Percentiles rank a stretch among this genome's conserved stretches.
Conservation (phyloP, 2,888 invertebrate species). For the Tinea trinotella region DNA sequence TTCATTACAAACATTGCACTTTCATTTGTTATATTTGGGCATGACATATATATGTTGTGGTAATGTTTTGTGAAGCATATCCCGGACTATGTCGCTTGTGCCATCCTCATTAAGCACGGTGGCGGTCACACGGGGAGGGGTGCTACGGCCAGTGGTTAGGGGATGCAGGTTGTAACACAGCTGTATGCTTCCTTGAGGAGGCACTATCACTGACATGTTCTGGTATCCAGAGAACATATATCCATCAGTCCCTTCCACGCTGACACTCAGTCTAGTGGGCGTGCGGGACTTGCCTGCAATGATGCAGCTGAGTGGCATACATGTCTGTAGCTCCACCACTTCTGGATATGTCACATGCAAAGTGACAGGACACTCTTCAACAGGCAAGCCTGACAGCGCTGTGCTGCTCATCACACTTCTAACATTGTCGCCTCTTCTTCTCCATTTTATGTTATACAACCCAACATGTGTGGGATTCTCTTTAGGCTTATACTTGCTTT, state of each 20-base stretch:
- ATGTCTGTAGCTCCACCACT: slow-evolving; percentile 80
- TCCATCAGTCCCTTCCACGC: slow-evolving; percentile 87
- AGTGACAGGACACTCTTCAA: slow-evolving; percentile 75
- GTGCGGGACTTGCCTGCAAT: slow-evolving; percentile 80
- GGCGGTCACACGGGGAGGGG: slow-evolving; percentile 75
- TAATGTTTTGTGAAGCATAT: slow-evolving; percentile 64
- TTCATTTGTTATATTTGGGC: slow-evolving; percentile 67
- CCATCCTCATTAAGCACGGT: slow-evolving; percentile 53
- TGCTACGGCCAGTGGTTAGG: slow-evolving; percentile 80
- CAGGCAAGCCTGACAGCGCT: slow-evolving; percentile 67
- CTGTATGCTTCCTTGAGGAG: slow-evolving; percentile 74
- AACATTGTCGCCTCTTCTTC: slow-evolving; percentile 40
- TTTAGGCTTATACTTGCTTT: slow-evolving; percentile 55
- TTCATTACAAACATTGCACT: not conserved
- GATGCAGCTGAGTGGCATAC: slow-evolving; percentile 78
- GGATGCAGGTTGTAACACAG: slow-evolving; percentile 87
- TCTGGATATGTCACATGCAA: slow-evolving; percentile 78
- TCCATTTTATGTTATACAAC: slow-evolving; percentile 62
- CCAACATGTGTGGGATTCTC: slow-evolving; percentile 55
- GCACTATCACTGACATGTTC: slow-evolving; percentile 76
- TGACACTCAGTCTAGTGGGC: slow-evolving; percentile 80
- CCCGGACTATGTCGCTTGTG: slow-evolving; percentile 50
- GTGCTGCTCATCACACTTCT: slow-evolving; percentile 65
- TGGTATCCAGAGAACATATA: slow-evolving; percentile 97
- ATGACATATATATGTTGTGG: slow-evolving; percentile 67